phyloP scores from a whole-genome alignment of 2,113 vertebrate genomes.

The Saguinus imperator region DNA sequence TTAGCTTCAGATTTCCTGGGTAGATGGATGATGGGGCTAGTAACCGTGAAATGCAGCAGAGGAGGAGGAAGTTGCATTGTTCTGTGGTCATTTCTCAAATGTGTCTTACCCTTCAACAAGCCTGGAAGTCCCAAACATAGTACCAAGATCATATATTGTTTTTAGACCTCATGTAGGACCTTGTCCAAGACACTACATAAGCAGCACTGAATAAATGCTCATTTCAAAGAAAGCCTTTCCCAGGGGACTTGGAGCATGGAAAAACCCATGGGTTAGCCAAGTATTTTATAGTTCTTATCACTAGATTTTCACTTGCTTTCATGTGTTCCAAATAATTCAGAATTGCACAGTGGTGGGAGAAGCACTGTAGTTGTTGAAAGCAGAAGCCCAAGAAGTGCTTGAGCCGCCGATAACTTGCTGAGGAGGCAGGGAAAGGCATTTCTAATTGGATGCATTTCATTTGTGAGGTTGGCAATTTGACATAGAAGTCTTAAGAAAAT shows the following conservation, averaged over 20 bases:
- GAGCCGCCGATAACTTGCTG: neutral
- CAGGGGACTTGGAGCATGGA: neutral
- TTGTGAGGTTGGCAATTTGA: constrained; percentile 7
- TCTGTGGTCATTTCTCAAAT: neutral
- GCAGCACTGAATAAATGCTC: neutral
- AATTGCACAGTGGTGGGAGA: neutral
- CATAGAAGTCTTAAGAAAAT: constrained; percentile 51
- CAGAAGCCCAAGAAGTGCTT: neutral
- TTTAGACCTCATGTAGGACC: neutral
- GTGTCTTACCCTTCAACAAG: neutral
- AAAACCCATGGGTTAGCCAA: neutral
- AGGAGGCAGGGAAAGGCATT: neutral
- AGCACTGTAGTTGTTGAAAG: neutral
- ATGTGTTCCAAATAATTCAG: neutral
- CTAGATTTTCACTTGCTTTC: constrained; percentile 15
- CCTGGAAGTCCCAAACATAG: neutral
- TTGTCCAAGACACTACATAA: neutral
- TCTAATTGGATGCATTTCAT: constrained; percentile 50
- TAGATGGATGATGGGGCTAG: neutral
- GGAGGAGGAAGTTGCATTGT: neutral
- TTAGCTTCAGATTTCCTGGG: neutral
- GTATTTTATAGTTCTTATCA: neutral
- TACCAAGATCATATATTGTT: neutral
- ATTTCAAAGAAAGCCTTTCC: neutral
- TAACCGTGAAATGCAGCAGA: neutral